Evolutionary conservation across 2,888 invertebrate species (phyloP).

Genomic region (Ceratothoa steindachneri): DNA sequence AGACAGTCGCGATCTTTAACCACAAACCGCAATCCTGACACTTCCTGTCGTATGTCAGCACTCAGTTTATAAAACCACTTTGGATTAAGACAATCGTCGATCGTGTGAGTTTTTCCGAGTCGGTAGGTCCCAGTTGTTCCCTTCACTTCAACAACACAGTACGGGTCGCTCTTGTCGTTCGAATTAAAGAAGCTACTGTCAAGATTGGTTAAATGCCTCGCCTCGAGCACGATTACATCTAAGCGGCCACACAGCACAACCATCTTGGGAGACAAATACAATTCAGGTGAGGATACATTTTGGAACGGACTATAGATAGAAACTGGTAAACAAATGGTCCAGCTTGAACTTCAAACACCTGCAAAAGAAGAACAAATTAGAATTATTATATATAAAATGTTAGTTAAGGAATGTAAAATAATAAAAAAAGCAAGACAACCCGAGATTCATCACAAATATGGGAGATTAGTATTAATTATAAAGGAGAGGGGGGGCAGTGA

Average conservation of each 20-base stretch:
- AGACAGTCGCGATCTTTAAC: conserved; percentile 40
- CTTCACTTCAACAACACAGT: conserved; percentile 40
- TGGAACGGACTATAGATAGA: too few relatives aligned
- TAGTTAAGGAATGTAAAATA: too few relatives aligned
- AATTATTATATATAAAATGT: too few relatives aligned
- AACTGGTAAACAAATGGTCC: too few relatives aligned
- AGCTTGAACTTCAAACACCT: too few relatives aligned
- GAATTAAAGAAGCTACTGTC: conserved; percentile 39
- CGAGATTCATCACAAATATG: too few relatives aligned
- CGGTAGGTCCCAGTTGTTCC: conserved; percentile 30
- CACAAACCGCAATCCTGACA: conserved; percentile 36
- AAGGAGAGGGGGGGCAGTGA: too few relatives aligned
- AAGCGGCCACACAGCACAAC: conserved; percentile 47
- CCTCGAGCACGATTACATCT: conserved; percentile 46
- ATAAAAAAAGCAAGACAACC: too few relatives aligned
- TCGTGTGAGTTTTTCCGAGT: conserved; percentile 42
- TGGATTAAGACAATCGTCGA: conserved; percentile 44
- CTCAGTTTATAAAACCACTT: conserved; percentile 42
- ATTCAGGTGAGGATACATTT: background rate
- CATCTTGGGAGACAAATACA: conserved; percentile 13
- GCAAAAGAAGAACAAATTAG: too few relatives aligned
- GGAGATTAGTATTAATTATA: too few relatives aligned
- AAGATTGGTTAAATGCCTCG: conserved; percentile 43
- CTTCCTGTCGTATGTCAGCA: conserved; percentile 38
- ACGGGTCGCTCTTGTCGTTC: conserved; percentile 42